Conservation (phyloP, 2,113 vertebrate species). For the Syngnathus scovelli region DNA sequence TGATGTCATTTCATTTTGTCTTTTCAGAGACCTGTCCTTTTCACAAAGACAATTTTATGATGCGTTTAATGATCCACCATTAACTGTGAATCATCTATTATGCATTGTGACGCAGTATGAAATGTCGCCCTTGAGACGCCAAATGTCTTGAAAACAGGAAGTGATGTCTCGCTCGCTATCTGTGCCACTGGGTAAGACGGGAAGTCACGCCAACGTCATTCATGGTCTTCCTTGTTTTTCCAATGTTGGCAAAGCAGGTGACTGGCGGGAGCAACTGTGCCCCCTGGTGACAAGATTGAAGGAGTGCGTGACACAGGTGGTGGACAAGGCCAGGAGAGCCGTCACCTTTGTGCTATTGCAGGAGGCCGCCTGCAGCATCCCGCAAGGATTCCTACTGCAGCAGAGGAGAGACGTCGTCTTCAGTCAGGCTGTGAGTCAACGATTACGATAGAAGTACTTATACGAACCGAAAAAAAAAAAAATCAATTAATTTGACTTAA, state of each 20-base stretch:
- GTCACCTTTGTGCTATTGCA: constrained; percentile 94
- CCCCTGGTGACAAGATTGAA: constrained; percentile 82
- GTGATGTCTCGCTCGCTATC: neutral
- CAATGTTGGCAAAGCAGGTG: constrained; percentile 58
- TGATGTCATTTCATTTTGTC: neutral
- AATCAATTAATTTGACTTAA: no score
- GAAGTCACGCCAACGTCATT: neutral
- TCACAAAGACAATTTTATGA: neutral
- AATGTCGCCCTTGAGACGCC: neutral
- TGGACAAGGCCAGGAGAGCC: constrained; percentile 83
- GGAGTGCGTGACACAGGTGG: constrained; percentile 87
- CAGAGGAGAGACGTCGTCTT: constrained; percentile 91
- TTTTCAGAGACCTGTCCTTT: neutral
- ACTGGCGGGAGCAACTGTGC: constrained; percentile 86
- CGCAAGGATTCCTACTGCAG: constrained; percentile 84
- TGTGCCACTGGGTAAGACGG: neutral
- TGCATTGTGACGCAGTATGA: neutral
- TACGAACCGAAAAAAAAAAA: no score
- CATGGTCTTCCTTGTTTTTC: constrained; percentile 6
- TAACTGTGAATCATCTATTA: neutral
- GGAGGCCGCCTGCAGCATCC: constrained; percentile 86
- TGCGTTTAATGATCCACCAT: neutral
- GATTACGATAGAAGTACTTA: neutral
- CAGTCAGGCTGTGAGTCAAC: constrained; percentile 79
- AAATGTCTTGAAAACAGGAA: neutral